Base-by-base conservation (phyloP, 2,888 invertebrate species). In the Callimorpha dominula region DNA sequence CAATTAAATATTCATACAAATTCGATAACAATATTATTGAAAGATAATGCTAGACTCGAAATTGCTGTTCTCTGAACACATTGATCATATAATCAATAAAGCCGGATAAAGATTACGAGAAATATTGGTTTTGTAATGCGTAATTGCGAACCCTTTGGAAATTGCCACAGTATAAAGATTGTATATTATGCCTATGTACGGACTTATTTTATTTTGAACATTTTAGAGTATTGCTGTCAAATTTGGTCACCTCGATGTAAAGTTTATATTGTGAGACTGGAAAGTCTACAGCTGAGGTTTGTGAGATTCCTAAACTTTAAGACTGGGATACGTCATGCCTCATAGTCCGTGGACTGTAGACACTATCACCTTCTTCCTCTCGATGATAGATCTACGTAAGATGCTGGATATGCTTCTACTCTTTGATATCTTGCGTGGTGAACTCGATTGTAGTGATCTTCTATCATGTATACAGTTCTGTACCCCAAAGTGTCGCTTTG, bases 91-190 rank as follows among this genome's bases (percentile, higher is more conserved):
- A 11, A 49, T 49, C 17, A 65, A 65, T 49, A n/a, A n/a, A 20
- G 46, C 65, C 8, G 49, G n/a, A n/a, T n/a, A n/a, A n/a, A n/a
- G n/a, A n/a, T n/a, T n/a, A n/a, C 49, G 12, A 20, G 65, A 9
- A 65, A 49, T 17, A 49, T 65, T n/a, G 49, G 65, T 11, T 65
- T 65, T 49, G 20, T 65, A 4, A 49, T 46, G 49, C 65, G 65
- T 20, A 65, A 20, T n/a, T 65, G 65, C 12, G 40, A 15, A 65
- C 65, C 65, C 8, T 49, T 65, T 49, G 14, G 7, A 11, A 65
- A 65, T 17, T 4, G 20, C 4, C 49, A 65, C n/a, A 65, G n/a
- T 20, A 20, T 65, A 5, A 49, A 65, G n/a, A 49, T 65, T 14
- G 54, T 15, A n/a, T 54, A 15, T n/a, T 54, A 54, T n/a, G 54